A percentile compares a stretch with the other conserved stretches of the same genome.
Conservation (phyloP, 64 coral and sea anemone species). For the Hydrozoanthus tunicans region DNA sequence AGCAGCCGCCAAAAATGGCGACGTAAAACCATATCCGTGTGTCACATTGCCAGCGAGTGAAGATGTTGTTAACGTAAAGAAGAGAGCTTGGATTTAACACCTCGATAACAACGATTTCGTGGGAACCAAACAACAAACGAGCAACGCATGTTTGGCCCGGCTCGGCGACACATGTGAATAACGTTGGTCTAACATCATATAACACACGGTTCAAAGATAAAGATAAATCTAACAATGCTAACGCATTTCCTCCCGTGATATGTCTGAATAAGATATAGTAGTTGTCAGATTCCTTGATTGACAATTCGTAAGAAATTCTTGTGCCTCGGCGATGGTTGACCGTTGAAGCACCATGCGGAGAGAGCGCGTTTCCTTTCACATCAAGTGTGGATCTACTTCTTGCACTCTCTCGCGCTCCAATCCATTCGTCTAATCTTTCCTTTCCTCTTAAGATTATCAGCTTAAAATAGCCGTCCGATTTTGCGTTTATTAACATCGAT, state of each 20-base stretch:
- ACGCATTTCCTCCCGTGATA: slow-evolving; percentile 31
- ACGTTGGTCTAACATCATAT: slow-evolving; percentile 62
- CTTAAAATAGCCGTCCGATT: slow-evolving; percentile 68
- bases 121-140: slow-evolving; percentile 69
- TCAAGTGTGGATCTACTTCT: not conserved
- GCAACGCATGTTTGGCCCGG: slow-evolving; percentile 58
- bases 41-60: slow-evolving; percentile 71
- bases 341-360: not conserved
- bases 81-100: slow-evolving; percentile 23
- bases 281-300: slow-evolving; percentile 56
- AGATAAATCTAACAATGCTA: slow-evolving; percentile 49
- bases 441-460: slow-evolving; percentile 88
- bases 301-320: slow-evolving; percentile 67
- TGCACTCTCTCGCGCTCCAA: slow-evolving; percentile 8
- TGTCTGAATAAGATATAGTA: slow-evolving; percentile 85
- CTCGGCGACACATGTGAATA: slow-evolving; percentile 65
- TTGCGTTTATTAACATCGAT: slow-evolving; percentile 62
- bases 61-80: slow-evolving; percentile 54
- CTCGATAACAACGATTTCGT: slow-evolving; percentile 69
- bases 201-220: slow-evolving; percentile 65
- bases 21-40: slow-evolving; percentile 87
- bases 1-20: slow-evolving; percentile 71
- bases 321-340: slow-evolving; percentile 43
- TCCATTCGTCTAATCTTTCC: slow-evolving; percentile 74
- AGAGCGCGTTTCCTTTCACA: not conserved